Conservation (phyloP, 2,113 vertebrate genomes). For the Picathartes gymnocephalus region DNA sequence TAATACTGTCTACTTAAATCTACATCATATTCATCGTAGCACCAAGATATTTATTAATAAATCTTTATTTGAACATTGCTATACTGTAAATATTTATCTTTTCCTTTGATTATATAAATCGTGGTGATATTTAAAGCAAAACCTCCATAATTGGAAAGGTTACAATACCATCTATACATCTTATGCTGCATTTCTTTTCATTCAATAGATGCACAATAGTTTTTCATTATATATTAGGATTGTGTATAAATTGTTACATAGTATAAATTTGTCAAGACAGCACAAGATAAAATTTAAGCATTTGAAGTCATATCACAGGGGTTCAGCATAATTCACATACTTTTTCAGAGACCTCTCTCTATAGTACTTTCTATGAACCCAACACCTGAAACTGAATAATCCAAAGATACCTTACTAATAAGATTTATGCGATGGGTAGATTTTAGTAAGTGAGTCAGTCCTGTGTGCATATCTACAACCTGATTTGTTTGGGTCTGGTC, state of each 20-base stretch:
- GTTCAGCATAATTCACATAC: not conserved
- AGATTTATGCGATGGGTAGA: not conserved
- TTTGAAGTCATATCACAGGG: not conserved
- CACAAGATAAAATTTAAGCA: not conserved
- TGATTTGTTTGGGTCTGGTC: not conserved
- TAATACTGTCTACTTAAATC: not conserved
- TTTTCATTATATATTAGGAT: not conserved
- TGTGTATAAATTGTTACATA: not conserved
- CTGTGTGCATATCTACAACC: not conserved
- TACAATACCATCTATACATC: not conserved
- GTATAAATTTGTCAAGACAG: not conserved
- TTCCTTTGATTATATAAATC: not conserved
- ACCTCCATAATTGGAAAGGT: not conserved
- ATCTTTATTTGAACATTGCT: not conserved
- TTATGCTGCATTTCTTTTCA: not conserved
- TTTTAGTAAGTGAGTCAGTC: not conserved
- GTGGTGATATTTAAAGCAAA: not conserved
- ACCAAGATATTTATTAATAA: not conserved
- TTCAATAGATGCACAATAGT: not conserved
- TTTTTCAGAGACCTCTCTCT: not conserved
- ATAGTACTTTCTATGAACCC: not conserved
- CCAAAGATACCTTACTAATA: not conserved
- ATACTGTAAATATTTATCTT: not conserved
- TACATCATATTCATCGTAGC: not conserved
- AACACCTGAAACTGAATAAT: not conserved